These are phyloP conservation scores for Pocillopora damicornis DNA, from an alignment of 64 coral and sea anemone genomes.

Conservation along the genomic window DNA sequence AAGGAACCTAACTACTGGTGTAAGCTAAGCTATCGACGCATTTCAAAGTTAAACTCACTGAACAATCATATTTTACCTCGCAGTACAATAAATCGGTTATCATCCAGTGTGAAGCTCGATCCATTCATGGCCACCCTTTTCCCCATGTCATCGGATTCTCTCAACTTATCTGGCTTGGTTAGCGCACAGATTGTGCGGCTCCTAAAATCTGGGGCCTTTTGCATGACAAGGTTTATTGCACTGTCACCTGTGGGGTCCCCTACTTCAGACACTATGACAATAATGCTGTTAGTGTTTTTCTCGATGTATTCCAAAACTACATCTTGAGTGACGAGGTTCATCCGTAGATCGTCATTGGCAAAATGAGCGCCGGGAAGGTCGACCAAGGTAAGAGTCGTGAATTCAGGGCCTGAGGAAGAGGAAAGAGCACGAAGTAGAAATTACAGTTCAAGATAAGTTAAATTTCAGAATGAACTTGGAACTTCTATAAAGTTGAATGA, in stretches of 20 bases:
- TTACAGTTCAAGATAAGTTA: not conserved
- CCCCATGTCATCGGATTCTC: slow-evolving; percentile 72
- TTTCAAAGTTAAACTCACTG: too few species aligned
- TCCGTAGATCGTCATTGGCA: slow-evolving; percentile 59
- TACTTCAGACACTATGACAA: slow-evolving; percentile 86
- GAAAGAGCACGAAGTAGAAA: not conserved
- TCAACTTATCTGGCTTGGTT: slow-evolving; percentile 75
- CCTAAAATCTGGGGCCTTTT: slow-evolving; percentile 49
- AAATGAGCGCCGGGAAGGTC: slow-evolving; percentile 85
- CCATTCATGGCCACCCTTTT: slow-evolving; percentile 60
- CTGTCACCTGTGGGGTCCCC: slow-evolving; percentile 84
- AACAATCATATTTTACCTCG: slow-evolving; percentile 31
- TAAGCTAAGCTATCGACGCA: too few species aligned
- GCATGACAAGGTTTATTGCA: slow-evolving; percentile 84
- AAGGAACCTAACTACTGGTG: too few species aligned
- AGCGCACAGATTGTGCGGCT: slow-evolving; percentile 66
- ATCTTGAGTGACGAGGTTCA: slow-evolving; percentile 27
- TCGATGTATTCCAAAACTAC: slow-evolving; percentile 79
- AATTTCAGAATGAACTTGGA: too few species aligned
- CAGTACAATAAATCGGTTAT: slow-evolving; percentile 73
- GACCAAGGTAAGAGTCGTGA: slow-evolving; percentile 72
- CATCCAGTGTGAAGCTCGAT: slow-evolving; percentile 78
- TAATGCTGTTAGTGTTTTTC: slow-evolving; percentile 75
- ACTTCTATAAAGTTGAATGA: too few species aligned
- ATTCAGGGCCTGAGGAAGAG: slow-evolving; percentile 51